phyloP scores from a whole-genome alignment of 1,140 invertebrate species.

The Cydia pomonella region DNA sequence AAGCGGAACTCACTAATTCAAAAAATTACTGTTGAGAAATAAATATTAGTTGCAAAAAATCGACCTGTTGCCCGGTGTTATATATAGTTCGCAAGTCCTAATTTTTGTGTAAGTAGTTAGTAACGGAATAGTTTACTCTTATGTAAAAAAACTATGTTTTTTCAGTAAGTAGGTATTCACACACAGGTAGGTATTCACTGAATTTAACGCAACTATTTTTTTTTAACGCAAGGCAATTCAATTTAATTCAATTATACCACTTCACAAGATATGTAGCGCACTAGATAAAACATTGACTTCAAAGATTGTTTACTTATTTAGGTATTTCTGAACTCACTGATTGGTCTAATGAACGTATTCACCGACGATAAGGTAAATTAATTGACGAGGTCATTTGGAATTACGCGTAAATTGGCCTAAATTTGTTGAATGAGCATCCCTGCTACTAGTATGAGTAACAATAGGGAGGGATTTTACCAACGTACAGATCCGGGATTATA shows the following conservation, averaged over 20 bases:
- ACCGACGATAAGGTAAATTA: constrained; percentile 66
- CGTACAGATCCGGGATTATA: neutral
- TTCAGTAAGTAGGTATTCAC: no score
- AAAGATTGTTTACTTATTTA: constrained; percentile 8
- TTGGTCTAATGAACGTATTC: constrained; percentile 55
- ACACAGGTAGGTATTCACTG: no score
- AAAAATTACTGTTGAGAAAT: no score
- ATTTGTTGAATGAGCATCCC: constrained; percentile 38
- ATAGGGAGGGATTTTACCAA: neutral
- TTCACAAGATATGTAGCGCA: neutral
- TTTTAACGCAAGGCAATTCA: neutral
- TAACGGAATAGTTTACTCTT: no score
- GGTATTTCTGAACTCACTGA: constrained; percentile 5
- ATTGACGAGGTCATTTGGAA: constrained; percentile 61
- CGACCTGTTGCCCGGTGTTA: no score
- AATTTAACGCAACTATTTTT: no score
- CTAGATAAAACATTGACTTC: constrained; percentile 11
- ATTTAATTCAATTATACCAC: neutral
- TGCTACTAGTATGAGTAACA: constrained; percentile 7
- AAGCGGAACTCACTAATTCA: no score
- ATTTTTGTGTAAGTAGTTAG: no score
- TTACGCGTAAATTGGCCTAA: constrained; percentile 47
- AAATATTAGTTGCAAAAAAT: no score
- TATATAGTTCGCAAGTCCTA: no score
- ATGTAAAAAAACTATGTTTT: no score